Conservation (phyloP, 2,797 vertebrate species). For the Mus caroli region DNA sequence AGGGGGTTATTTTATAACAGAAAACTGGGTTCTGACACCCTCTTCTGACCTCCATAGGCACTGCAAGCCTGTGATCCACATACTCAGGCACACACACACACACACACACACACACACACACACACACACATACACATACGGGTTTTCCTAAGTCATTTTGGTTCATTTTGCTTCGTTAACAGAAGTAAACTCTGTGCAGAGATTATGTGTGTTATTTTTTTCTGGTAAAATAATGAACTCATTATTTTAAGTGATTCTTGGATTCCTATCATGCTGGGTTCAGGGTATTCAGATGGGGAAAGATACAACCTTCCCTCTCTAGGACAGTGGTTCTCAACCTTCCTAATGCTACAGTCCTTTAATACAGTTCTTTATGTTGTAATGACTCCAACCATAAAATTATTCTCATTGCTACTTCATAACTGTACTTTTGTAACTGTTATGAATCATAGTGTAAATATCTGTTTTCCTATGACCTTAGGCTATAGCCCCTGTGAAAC, state of each 20-base stretch:
- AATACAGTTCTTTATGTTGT: background rate
- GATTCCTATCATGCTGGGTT: background rate
- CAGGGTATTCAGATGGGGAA: background rate
- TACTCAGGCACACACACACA: background rate
- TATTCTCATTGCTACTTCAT: background rate
- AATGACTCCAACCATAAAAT: background rate
- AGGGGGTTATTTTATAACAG: background rate
- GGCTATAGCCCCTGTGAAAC: background rate
- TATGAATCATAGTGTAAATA: background rate
- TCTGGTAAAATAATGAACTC: background rate
- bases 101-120: no score
- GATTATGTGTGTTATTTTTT: background rate
- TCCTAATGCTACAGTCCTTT: background rate
- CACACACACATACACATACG: background rate
- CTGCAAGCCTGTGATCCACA: background rate
- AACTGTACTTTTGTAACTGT: background rate
- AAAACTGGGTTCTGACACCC: background rate
- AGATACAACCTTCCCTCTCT: background rate
- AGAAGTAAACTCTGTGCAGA: background rate
- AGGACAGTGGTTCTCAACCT: background rate
- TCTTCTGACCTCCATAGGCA: background rate
- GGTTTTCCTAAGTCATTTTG: background rate
- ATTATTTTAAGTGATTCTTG: background rate
- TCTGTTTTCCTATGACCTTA: background rate
- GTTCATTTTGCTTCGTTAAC: background rate